Percentiles rank a stretch among this genome's conserved stretches.
These are phyloP conservation scores for Erebia palarica DNA, from an alignment of 2,888 invertebrate genomes.

Conservation along the genomic window DNA sequence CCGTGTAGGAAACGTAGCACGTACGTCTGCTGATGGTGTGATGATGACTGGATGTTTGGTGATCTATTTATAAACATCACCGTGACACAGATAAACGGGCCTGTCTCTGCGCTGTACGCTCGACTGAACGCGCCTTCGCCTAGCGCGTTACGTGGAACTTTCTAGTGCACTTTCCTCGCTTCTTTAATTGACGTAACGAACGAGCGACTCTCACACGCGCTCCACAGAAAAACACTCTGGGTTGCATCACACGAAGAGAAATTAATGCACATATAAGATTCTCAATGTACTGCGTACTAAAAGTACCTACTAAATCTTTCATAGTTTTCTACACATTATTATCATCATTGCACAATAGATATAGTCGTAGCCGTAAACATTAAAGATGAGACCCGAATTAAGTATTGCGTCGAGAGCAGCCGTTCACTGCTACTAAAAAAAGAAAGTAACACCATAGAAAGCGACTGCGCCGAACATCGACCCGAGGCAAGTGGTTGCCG, in stretches of 20 bases:
- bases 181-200: slow-evolving; percentile 80
- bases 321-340: slow-evolving; percentile 24
- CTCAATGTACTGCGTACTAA: slow-evolving; percentile 51
- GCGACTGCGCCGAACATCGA: slow-evolving; percentile 74
- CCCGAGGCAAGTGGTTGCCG: slow-evolving; percentile 68
- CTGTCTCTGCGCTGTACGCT: slow-evolving; percentile 41
- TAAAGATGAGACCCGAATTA: slow-evolving; percentile 50
- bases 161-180: slow-evolving; percentile 78
- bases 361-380: slow-evolving; percentile 6
- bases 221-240: slow-evolving; percentile 67
- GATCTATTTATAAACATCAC: slow-evolving; percentile 69
- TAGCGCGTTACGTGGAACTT: slow-evolving; percentile 72
- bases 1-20: slow-evolving; percentile 46
- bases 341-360: slow-evolving; percentile 19
- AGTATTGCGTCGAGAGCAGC: slow-evolving; percentile 54
- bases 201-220: slow-evolving; percentile 75
- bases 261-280: slow-evolving; percentile 70
- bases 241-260: slow-evolving; percentile 80
- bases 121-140: slow-evolving; percentile 38
- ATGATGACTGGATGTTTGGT: slow-evolving; percentile 40
- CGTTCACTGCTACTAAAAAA: slow-evolving; percentile 65
- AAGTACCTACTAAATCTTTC: slow-evolving; percentile 16
- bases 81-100: slow-evolving; percentile 64
- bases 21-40: slow-evolving; percentile 50
- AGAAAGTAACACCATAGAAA: slow-evolving; percentile 80